Conservation (phyloP, 1,140 invertebrate species). For the Hyphantria cunea region DNA sequence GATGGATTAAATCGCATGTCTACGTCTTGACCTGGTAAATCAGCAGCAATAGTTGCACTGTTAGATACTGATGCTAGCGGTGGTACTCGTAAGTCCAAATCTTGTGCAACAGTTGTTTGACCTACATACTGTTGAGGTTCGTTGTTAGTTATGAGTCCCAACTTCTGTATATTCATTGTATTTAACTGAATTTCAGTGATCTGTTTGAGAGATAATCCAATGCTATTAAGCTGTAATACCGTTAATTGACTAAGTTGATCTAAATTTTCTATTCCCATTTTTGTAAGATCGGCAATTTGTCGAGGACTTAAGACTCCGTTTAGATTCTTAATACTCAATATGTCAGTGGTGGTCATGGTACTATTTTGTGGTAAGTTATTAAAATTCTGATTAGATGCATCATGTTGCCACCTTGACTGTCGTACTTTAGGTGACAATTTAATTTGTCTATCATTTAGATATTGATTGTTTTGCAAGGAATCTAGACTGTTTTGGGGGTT, state of each 20-base stretch:
- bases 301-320: constrained; percentile 80
- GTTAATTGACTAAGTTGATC: constrained; percentile 83
- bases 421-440: constrained; percentile 81
- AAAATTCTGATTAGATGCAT: constrained; percentile 66
- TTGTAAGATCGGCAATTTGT: constrained; percentile 82
- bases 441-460: constrained; percentile 63
- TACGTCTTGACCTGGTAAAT: constrained; percentile 74
- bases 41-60: constrained; percentile 46
- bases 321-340: constrained; percentile 82
- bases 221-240: constrained; percentile 82
- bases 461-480: constrained; percentile 50
- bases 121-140: constrained; percentile 48
- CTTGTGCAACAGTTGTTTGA: constrained; percentile 51
- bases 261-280: constrained; percentile 83
- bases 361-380: constrained; percentile 61
- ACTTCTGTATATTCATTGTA: constrained; percentile 82
- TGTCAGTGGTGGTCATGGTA: constrained; percentile 50
- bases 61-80: constrained; percentile 52
- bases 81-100: constrained; percentile 77
- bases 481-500: constrained; percentile 67
- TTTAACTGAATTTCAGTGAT: constrained; percentile 84
- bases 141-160: constrained; percentile 75
- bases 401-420: constrained; percentile 84
- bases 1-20: constrained; percentile 81
- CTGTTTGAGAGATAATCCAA: constrained; percentile 82